phyloP scores from a whole-genome alignment of 1,140 invertebrate species.

The Eriocheir sinensis region DNA sequence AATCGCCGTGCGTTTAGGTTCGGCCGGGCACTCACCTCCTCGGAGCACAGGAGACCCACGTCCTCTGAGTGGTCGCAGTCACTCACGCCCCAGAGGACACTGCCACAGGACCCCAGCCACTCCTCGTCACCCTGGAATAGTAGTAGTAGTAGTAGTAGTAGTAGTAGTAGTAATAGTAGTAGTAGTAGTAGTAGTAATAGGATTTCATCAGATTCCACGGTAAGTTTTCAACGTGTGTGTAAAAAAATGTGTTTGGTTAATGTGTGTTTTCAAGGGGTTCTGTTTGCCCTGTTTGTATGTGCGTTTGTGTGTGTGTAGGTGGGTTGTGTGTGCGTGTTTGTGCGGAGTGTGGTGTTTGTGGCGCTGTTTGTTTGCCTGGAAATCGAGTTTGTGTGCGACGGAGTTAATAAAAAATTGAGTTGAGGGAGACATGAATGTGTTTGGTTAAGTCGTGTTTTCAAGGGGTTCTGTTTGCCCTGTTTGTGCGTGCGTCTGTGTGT shows the following conservation, averaged over 20 bases:
- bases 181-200: neutral
- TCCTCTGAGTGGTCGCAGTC: slow-evolving; percentile 77
- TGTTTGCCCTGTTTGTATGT: neutral
- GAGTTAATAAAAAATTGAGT: no score
- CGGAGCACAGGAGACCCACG: slow-evolving; percentile 77
- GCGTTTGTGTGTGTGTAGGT: no score
- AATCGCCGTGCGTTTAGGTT: no score
- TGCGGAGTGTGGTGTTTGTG: no score
- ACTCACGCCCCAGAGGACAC: slow-evolving; percentile 69
- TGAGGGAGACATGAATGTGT: no score
- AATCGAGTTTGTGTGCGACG: no score
- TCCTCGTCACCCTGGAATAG: slow-evolving; percentile 59
- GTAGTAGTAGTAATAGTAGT: neutral
- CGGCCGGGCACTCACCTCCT: slow-evolving; percentile 67
- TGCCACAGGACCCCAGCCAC: slow-evolving; percentile 60
- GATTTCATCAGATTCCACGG: neutral
- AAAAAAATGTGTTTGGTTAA: neutral
- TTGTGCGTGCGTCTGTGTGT: no score
- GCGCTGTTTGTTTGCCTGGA: no score
- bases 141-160: neutral
- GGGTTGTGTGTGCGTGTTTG: no score
- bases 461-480: no score
- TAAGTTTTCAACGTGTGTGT: neutral
- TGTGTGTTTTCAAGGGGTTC: neutral
- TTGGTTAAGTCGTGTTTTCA: no score